phyloP scores from a whole-genome alignment of 2,113 vertebrate species.

The Cyprinodon tularosa region DNA sequence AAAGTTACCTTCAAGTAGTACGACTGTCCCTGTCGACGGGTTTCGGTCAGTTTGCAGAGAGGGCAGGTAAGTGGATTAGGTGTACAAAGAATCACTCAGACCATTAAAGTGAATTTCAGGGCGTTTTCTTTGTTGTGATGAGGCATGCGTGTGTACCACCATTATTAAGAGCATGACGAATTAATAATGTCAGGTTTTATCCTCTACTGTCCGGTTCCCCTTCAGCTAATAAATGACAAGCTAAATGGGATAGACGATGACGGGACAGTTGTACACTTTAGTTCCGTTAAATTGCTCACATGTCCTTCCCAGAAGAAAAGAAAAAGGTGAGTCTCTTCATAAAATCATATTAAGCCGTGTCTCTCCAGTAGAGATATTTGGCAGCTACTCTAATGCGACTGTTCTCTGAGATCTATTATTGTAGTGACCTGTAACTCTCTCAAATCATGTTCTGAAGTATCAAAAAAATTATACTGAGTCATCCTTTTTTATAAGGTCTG shows the following conservation, averaged over 20 bases:
- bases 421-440: slow-evolving; percentile 15
- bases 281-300: slow-evolving; percentile 25
- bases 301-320: slow-evolving; percentile 50
- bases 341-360: slow-evolving; percentile 3
- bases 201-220: slow-evolving; percentile 35
- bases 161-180: slow-evolving; percentile 59
- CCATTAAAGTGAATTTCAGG: slow-evolving; percentile 53
- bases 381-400: slow-evolving; percentile 21
- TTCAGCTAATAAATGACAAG: slow-evolving; percentile 49
- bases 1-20: slow-evolving; percentile 70
- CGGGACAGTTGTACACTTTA: slow-evolving; percentile 6
- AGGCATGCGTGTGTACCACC: slow-evolving; percentile 13
- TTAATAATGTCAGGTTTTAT: slow-evolving; percentile 50
- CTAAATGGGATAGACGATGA: slow-evolving; percentile 63
- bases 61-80: slow-evolving; percentile 79
- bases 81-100: slow-evolving; percentile 75
- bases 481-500: slow-evolving; percentile 13
- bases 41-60: slow-evolving; percentile 40
- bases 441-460: slow-evolving; percentile 21
- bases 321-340: slow-evolving; percentile 46
- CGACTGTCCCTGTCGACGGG: slow-evolving; percentile 18
- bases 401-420: slow-evolving; percentile 21
- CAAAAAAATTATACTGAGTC: slow-evolving; percentile 21
- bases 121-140: slow-evolving; percentile 29
- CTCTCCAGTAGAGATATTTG: slow-evolving; percentile 3